phyloP scores from a whole-genome alignment of 2,113 vertebrate species.

The Colinus virginianus region DNA sequence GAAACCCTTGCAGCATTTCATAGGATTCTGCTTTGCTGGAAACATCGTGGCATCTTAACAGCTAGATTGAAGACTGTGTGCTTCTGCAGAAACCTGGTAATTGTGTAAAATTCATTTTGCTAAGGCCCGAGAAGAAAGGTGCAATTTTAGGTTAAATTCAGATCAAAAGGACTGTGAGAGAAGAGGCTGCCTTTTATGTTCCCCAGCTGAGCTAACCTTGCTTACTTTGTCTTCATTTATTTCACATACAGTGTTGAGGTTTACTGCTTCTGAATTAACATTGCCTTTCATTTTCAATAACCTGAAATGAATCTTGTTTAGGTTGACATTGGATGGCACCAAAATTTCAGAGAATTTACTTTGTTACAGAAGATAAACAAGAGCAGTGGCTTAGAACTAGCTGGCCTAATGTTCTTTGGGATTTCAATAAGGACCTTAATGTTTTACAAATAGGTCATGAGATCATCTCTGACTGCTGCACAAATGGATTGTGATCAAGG shows the following conservation, averaged over 20 bases:
- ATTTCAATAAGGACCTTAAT: neutral
- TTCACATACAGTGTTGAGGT: neutral
- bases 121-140: neutral
- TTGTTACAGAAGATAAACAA: neutral
- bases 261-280: neutral
- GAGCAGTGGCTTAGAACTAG: neutral
- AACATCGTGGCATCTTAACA: neutral
- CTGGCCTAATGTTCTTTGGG: neutral
- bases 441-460: neutral
- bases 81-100: neutral
- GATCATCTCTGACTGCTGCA: neutral
- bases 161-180: neutral
- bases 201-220: neutral
- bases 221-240: neutral
- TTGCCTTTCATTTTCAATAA: neutral
- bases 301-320: neutral
- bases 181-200: neutral
- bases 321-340: neutral
- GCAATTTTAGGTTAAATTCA: constrained; percentile 6
- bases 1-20: neutral
- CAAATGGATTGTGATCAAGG: neutral
- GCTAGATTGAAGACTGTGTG: neutral
- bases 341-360: neutral
- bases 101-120: neutral
- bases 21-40: neutral